Percentiles rank a stretch among this genome's conserved stretches.
phyloP scores from a whole-genome alignment of 1,140 invertebrate genomes.

The Mizuhopecten yessoensis region DNA sequence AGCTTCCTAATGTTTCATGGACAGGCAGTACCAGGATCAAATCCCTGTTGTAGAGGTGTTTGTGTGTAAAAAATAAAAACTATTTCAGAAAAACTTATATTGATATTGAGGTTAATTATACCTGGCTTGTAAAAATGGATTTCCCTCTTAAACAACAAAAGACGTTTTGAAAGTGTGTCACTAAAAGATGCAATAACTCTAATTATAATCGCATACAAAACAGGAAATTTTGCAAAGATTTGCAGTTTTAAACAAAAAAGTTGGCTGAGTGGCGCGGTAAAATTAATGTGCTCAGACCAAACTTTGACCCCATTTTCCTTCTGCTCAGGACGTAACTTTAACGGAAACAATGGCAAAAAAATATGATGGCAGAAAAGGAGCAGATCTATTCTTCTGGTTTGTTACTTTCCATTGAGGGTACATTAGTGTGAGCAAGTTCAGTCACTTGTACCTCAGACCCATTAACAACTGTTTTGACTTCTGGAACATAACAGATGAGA shows the following conservation, averaged over 20 bases:
- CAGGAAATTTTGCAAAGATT: background rate
- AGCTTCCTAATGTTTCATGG: no score
- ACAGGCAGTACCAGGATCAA: no score
- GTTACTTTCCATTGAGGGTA: background rate
- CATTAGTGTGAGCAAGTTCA: background rate
- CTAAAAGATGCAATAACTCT: background rate
- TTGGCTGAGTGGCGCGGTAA: background rate
- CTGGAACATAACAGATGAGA: constrained; percentile 18
- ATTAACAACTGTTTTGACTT: background rate
- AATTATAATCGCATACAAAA: background rate
- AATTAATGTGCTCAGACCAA: background rate
- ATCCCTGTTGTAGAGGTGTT: no score
- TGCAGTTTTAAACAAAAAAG: background rate
- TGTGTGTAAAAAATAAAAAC: no score
- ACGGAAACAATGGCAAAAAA: constrained; percentile 7
- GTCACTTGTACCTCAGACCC: background rate
- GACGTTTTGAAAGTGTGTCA: background rate
- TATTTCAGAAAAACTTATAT: background rate
- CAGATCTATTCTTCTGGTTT: background rate
- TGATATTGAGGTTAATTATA: background rate
- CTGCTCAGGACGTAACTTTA: background rate
- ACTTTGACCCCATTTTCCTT: constrained; percentile 1
- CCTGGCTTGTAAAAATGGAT: background rate
- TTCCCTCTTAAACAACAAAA: background rate
- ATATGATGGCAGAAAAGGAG: constrained; percentile 26